A percentile compares a stretch with the other conserved stretches of the same genome.
Evolutionary conservation across 2,888 invertebrate species (phyloP).

Genomic region (Philereme transversata): DNA sequence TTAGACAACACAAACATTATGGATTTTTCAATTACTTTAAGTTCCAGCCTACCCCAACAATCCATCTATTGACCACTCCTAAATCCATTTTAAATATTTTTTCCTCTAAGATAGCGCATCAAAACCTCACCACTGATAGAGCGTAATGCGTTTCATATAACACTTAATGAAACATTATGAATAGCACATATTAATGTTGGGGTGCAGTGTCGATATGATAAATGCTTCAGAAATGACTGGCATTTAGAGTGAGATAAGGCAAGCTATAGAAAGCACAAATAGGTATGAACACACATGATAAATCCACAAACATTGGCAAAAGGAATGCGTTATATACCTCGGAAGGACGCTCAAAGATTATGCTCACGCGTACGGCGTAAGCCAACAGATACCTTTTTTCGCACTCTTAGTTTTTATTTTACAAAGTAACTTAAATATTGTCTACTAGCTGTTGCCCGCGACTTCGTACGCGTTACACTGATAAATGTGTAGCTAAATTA

Average conservation of each 20-base stretch:
- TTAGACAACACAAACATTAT: neutral
- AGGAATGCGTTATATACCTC: neutral
- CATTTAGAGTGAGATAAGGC: constrained; percentile 27
- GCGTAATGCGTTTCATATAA: constrained; percentile 67
- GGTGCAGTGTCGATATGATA: constrained; percentile 78
- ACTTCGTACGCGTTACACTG: no score
- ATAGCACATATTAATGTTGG: constrained; percentile 72
- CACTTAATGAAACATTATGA: constrained; percentile 82
- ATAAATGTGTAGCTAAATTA: no score
- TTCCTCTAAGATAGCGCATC: constrained; percentile 34
- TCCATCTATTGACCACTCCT: constrained; percentile 24
- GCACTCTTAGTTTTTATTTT: neutral
- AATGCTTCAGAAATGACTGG: constrained; percentile 75
- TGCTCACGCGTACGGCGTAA: neutral
- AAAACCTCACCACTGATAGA: constrained; percentile 41
- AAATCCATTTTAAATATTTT: constrained; percentile 24
- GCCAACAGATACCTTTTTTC: neutral
- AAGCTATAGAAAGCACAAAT: neutral
- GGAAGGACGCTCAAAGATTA: neutral
- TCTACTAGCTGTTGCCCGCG: neutral
- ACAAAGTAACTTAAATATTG: constrained; percentile 7
- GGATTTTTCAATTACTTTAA: constrained; percentile 3
- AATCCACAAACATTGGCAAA: neutral
- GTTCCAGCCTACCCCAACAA: constrained; percentile 23
- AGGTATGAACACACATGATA: neutral